Evolutionary conservation across 2,113 vertebrate genomes (phyloP).

Genomic region (Aramus guarauna): DNA sequence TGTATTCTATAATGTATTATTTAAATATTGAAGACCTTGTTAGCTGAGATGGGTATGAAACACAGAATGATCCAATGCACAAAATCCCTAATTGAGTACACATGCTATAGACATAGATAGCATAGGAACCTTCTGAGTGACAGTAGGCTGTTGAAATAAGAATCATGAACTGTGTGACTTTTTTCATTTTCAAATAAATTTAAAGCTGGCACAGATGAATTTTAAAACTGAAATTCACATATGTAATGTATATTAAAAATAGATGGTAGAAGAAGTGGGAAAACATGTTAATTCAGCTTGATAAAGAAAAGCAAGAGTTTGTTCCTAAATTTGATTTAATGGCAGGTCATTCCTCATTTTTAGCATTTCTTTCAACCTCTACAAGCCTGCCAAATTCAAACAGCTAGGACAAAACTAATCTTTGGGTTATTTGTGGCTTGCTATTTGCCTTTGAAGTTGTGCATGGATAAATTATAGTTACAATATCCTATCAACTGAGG

Average conservation of each 20-base stretch:
- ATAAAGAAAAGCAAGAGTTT: neutral
- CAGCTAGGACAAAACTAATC: constrained; percentile 1
- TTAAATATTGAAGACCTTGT: neutral
- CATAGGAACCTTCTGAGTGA: neutral
- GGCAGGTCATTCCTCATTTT: neutral
- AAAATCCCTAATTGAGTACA: neutral
- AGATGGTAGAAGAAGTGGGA: neutral
- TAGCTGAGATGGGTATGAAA: neutral
- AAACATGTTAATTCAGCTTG: neutral
- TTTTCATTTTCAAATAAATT: neutral
- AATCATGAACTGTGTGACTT: neutral
- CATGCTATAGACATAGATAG: neutral
- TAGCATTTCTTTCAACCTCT: neutral
- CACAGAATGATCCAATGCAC: neutral
- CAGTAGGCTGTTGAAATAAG: neutral
- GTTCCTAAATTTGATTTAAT: neutral
- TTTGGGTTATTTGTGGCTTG: neutral
- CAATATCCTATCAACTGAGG: neutral
- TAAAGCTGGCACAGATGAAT: neutral
- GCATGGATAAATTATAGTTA: neutral
- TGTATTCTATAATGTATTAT: neutral
- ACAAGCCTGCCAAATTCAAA: neutral
- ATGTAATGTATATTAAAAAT: neutral
- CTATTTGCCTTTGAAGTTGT: neutral
- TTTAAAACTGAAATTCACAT: neutral